Evolutionary conservation across 1,140 invertebrate species (phyloP).

Genomic region (Centruroides vittatus): DNA sequence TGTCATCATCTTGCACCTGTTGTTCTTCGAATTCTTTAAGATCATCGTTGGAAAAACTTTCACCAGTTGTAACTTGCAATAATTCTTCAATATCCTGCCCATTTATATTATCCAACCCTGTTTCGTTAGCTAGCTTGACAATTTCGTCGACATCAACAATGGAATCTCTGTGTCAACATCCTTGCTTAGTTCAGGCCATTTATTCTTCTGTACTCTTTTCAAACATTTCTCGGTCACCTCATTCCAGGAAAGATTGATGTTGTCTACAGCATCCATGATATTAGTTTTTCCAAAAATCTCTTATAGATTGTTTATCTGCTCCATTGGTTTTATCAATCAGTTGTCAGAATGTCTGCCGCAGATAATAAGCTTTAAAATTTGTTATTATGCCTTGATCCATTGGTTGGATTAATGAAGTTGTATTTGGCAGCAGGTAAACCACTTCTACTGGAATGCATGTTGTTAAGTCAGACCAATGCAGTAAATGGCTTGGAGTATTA

Average conservation of each 20-base stretch:
- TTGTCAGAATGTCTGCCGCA: constrained; percentile 3
- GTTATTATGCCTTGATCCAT: constrained; percentile 17
- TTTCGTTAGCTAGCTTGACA: neutral
- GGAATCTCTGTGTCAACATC: neutral
- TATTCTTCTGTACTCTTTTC: neutral
- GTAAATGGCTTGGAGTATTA: constrained; percentile 12
- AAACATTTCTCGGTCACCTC: neutral
- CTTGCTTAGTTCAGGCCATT: neutral
- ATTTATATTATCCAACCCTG: neutral
- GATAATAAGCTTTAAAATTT: constrained; percentile 14
- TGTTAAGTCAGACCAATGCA: constrained; percentile 4
- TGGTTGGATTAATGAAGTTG: constrained; percentile 2
- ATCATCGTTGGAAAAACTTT: neutral
- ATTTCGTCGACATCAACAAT: neutral
- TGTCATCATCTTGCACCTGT: neutral
- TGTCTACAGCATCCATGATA: neutral
- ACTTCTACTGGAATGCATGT: constrained; percentile 9
- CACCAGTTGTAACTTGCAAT: neutral
- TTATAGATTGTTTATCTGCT: neutral
- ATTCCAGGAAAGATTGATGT: neutral
- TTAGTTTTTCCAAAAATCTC: constrained; percentile 1
- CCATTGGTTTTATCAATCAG: neutral
- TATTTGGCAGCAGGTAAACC: constrained; percentile 3
- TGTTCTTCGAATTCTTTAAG: neutral
- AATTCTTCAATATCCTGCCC: neutral